Percentiles rank a stretch among this genome's conserved stretches.
phyloP scores from a whole-genome alignment of 2,797 vertebrate species.

The Oophaga sylvatica region DNA sequence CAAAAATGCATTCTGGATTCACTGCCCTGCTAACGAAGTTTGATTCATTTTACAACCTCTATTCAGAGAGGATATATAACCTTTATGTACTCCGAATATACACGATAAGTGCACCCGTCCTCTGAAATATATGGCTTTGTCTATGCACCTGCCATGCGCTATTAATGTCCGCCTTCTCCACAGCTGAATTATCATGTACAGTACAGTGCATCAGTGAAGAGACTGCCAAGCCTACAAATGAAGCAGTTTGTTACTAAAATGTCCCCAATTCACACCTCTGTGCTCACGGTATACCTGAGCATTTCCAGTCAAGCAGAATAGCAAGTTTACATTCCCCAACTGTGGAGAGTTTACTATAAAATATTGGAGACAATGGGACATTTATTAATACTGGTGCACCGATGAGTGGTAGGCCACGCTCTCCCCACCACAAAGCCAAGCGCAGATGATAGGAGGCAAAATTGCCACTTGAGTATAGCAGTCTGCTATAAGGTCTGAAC shows the following conservation, averaged over 20 bases:
- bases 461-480: too few relatives aligned
- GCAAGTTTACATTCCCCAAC: too few relatives aligned
- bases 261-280: slow-evolving; percentile 12
- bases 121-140: slow-evolving; percentile 59
- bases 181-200: slow-evolving; percentile 59
- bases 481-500: too few relatives aligned
- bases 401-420: too few relatives aligned
- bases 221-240: slow-evolving; percentile 14
- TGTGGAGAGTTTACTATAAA: too few relatives aligned
- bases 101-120: slow-evolving; percentile 52
- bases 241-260: slow-evolving; percentile 35
- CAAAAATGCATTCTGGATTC: slow-evolving; percentile 59
- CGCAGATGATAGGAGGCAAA: too few relatives aligned
- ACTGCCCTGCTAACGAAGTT: slow-evolving; percentile 54
- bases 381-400: too few relatives aligned
- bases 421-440: too few relatives aligned
- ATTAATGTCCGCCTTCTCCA: slow-evolving; percentile 53
- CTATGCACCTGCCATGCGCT: slow-evolving; percentile 59
- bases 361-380: neutral
- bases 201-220: slow-evolving; percentile 27
- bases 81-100: slow-evolving; percentile 61
- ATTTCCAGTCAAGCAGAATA: neutral
- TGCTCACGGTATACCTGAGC: neutral
- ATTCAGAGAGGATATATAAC: slow-evolving; percentile 60
- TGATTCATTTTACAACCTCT: slow-evolving; percentile 62